Evolutionary conservation across 2,888 invertebrate species (phyloP).

Genomic region (Aporophyla lueneburgensis): DNA sequence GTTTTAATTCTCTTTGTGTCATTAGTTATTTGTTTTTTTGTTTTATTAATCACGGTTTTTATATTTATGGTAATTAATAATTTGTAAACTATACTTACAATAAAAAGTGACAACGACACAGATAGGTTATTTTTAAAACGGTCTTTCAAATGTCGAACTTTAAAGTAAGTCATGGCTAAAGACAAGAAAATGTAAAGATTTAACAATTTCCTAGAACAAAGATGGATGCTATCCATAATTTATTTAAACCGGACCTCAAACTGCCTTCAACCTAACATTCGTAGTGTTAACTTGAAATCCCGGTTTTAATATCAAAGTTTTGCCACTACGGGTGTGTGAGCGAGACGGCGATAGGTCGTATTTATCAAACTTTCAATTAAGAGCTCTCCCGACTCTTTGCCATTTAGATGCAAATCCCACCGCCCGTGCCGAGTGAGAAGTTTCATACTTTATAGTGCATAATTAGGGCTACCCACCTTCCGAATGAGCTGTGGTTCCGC

Average conservation of each 20-base stretch:
- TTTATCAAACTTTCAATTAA: conserved; percentile 88
- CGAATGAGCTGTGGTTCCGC: conserved; percentile 53
- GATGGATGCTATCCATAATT: conserved; percentile 19
- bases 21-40: too few species aligned
- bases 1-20: neutral
- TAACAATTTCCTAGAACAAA: neutral
- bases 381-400: conserved; percentile 79
- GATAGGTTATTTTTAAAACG: too few species aligned
- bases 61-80: too few species aligned
- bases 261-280: conserved; percentile 30
- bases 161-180: too few species aligned
- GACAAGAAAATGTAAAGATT: too few species aligned
- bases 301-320: conserved; percentile 74
- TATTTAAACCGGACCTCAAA: conserved; percentile 44
- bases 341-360: conserved; percentile 69
- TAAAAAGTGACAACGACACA: too few species aligned
- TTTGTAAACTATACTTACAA: too few species aligned
- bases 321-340: conserved; percentile 51
- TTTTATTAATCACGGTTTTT: too few species aligned
- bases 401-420: conserved; percentile 87
- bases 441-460: conserved; percentile 72
- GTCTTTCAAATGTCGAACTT: too few species aligned
- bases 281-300: conserved; percentile 68
- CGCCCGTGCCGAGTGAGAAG: conserved; percentile 69
- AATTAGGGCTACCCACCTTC: conserved; percentile 65